Base-by-base conservation (phyloP, 92 coral and sea anemone species). In the Anthopleura xanthogrammica region DNA sequence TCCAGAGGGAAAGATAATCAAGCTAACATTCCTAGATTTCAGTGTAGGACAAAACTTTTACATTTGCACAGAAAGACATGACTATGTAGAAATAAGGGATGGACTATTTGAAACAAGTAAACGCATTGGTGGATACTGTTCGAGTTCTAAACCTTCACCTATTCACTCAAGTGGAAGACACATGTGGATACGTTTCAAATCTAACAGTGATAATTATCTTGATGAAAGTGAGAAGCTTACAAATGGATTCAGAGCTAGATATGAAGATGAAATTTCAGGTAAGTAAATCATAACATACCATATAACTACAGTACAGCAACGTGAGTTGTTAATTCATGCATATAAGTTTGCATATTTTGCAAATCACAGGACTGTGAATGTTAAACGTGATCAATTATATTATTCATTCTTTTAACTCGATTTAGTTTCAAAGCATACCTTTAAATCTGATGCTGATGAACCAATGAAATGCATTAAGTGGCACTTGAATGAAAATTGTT, bases 171-270 rank as follows among this genome's bases (percentile, higher is more conserved):
- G 77, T 42, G 89, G 89, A 4, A 64, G 80, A 6, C 77, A 82
- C 83, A 52, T 90, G 81, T 72, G 87, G 85, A 74, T 86, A 16
- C 83, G 82, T 3, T 90, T 90, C 82, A 68, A 83, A n/a, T 77
- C 90, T 0, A 85, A 86, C 64, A 22, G 16, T 20, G 66, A 78
- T 68, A 65, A 62, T 58, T 52, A 77, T 41, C 77, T 54, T 60
- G 65, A 9, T 43, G 71, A 82, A 4, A 20, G 19, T 62, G 3
- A 2, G 2, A 20, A 6, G 20, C 39, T 6, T 43, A 62, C 74
- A 48, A 70, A 41, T 17, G 75, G 81, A 14, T 83, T 72, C 42
- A 20, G 43, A 58, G 60, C 76, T 13, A 72, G 42, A 16, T 72
- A 41, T 52, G 75, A 75, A 56, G 46, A 20, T 41, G 56, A 39